Evolutionary conservation across 1,140 invertebrate species (phyloP).

Genomic region (Pseudomyrmex dendroicus): DNA sequence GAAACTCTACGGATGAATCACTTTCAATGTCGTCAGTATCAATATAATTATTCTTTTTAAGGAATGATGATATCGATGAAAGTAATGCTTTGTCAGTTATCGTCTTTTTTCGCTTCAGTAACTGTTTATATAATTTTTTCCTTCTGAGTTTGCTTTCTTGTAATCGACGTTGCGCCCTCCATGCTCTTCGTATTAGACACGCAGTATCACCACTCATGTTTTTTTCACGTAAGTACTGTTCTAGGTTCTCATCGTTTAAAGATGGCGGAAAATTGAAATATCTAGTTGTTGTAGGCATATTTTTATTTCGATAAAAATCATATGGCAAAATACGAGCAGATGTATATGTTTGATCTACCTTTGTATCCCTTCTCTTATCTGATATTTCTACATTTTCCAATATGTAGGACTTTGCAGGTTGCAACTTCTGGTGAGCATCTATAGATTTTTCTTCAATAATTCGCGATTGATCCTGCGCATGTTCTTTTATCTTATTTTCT

Average conservation of each 20-base stretch:
- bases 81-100: too few relatives aligned
- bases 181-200: too few relatives aligned
- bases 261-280: too few relatives aligned
- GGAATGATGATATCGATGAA: too few relatives aligned
- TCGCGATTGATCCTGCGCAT: not conserved
- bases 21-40: not conserved
- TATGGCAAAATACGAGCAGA: conserved; percentile 29
- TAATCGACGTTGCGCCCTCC: too few relatives aligned
- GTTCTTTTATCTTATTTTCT: not conserved
- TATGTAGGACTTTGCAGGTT: not conserved
- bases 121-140: too few relatives aligned
- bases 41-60: too few relatives aligned
- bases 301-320: not conserved
- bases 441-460: not conserved
- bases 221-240: too few relatives aligned
- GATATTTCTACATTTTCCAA: not conserved
- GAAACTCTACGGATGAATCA: not conserved
- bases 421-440: not conserved
- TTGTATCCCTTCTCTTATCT: not conserved
- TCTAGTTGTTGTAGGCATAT: not conserved
- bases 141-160: too few relatives aligned
- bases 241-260: too few relatives aligned
- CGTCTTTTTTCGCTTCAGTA: too few relatives aligned
- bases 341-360: not conserved
- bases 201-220: too few relatives aligned